A percentile compares a stretch with the other conserved stretches of the same genome.
These are phyloP conservation scores for Ligdia adustata DNA, from an alignment of 2,888 invertebrate species.

Conservation along the genomic window DNA sequence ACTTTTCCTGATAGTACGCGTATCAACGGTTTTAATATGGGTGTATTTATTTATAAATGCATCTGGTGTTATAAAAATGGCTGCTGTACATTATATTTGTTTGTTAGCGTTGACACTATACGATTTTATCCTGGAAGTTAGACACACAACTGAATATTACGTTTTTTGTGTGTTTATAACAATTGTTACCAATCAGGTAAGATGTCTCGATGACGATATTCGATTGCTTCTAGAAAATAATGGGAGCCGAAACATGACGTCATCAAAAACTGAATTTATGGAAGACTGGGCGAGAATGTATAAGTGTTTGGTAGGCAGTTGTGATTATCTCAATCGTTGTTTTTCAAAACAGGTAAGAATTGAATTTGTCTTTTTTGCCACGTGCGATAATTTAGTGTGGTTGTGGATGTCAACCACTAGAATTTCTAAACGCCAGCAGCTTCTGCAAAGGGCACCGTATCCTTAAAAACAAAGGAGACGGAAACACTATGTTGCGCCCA, in stretches of 20 bases:
- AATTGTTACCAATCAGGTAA: constrained; percentile 1
- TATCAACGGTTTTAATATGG: not conserved
- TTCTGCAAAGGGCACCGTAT: too few species aligned
- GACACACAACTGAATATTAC: not conserved
- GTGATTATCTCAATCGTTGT: not conserved
- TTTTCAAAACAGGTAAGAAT: constrained; percentile 9
- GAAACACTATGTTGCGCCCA: too few species aligned
- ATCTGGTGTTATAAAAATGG: too few species aligned
- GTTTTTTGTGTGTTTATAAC: not conserved
- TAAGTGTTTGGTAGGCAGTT: not conserved
- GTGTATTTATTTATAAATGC: too few species aligned
- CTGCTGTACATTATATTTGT: too few species aligned
- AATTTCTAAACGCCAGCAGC: too few species aligned
- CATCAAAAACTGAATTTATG: not conserved
- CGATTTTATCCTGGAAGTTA: not conserved
- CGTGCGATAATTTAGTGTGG: too few species aligned
- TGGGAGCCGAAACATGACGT: not conserved
- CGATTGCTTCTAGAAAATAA: not conserved
- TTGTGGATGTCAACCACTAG: too few species aligned
- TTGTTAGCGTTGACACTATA: not conserved
- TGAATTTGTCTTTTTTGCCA: too few species aligned
- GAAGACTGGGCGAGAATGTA: constrained; percentile 1
- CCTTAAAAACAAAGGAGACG: too few species aligned
- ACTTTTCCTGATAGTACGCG: not conserved
- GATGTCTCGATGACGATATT: constrained; percentile 2